Conservation (phyloP, 1,140 invertebrate genomes). For the Lepidurus packardi region DNA sequence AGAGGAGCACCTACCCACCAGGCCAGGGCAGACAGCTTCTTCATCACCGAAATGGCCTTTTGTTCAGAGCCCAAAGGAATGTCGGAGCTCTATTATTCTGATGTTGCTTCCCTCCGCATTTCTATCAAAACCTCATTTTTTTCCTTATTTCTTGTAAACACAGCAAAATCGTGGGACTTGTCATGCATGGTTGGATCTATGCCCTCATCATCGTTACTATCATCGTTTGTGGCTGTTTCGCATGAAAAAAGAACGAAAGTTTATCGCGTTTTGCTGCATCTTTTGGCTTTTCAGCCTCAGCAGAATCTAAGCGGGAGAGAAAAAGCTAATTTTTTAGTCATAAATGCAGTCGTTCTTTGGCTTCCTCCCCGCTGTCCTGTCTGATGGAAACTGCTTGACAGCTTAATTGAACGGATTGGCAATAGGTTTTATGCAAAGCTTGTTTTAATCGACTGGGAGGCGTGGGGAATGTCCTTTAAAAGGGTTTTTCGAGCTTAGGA, state of each 20-base stretch:
- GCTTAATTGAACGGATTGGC: slow-evolving; percentile 3
- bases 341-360: too few species aligned
- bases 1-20: neutral
- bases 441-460: too few species aligned
- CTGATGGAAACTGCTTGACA: neutral
- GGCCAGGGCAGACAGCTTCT: slow-evolving; percentile 3
- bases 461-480: too few species aligned
- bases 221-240: neutral
- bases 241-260: neutral
- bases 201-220: neutral
- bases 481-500: neutral
- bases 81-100: neutral
- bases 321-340: neutral
- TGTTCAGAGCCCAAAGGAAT: neutral
- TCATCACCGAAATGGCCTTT: slow-evolving; percentile 1
- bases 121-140: neutral
- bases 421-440: too few species aligned
- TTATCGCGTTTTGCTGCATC: neutral
- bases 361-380: too few species aligned
- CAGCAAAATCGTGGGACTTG: neutral
- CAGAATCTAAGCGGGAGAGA: neutral
- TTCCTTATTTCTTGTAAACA: neutral
- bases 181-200: neutral
- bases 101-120: neutral
- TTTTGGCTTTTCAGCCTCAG: neutral